Conservation (phyloP, 2,113 vertebrate genomes). For the Alouatta palliata region DNA sequence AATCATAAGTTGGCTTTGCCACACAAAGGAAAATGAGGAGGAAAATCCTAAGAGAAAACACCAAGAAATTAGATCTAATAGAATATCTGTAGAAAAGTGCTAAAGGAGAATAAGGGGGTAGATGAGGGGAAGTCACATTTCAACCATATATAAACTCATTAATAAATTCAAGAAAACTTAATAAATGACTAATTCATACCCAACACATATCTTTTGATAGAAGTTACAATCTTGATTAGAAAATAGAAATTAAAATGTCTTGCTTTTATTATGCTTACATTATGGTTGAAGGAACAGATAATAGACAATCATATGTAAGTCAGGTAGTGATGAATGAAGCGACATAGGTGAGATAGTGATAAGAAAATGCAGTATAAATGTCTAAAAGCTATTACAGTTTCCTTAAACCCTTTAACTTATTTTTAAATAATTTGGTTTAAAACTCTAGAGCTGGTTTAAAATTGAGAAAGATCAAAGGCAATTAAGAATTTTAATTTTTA, state of each 20-base stretch:
- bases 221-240: not conserved
- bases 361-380: not conserved
- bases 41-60: not conserved
- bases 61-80: not conserved
- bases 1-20: not conserved
- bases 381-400: not conserved
- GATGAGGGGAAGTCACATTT: not conserved
- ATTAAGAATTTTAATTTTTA: not conserved
- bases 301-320: not conserved
- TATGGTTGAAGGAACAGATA: not conserved
- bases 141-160: not conserved
- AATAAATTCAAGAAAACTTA: not conserved
- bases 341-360: not conserved
- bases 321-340: not conserved
- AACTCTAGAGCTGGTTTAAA: not conserved
- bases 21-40: not conserved
- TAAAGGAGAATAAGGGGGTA: not conserved
- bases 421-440: not conserved
- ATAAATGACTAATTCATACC: not conserved
- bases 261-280: not conserved
- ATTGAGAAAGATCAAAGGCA: not conserved
- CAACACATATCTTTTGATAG: not conserved
- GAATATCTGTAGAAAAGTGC: not conserved
- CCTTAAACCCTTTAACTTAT: not conserved
- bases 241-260: not conserved